Percentiles rank a stretch among this genome's conserved stretches.
Evolutionary conservation across 2,113 vertebrate species (phyloP).

Genomic region (Daphoenositta chrysoptera): DNA sequence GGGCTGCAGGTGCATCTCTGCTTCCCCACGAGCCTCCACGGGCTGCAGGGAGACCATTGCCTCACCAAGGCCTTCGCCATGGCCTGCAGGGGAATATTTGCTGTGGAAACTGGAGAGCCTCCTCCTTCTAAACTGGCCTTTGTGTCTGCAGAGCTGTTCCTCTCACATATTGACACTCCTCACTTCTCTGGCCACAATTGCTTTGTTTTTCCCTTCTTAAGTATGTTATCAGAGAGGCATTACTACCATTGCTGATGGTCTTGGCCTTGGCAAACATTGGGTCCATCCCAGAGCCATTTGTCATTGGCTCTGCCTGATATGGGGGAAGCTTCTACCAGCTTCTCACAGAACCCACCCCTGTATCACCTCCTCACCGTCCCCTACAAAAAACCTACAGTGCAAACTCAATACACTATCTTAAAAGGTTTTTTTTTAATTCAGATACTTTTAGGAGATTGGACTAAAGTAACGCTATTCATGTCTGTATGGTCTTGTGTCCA

Average conservation of each 20-base stretch:
- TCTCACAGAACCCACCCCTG: neutral
- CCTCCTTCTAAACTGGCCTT: neutral
- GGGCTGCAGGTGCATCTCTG: neutral
- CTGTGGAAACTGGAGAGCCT: neutral
- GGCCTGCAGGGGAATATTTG: neutral
- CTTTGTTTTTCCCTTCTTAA: neutral
- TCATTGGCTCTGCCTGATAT: neutral
- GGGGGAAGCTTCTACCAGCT: neutral
- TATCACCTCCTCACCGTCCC: accelerated
- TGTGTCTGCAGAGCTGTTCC: neutral
- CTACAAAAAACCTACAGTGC: too few relatives aligned
- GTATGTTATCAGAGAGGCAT: neutral
- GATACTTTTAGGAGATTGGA: neutral
- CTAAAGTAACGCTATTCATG: neutral
- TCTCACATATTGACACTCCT: neutral
- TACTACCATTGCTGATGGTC: accelerated
- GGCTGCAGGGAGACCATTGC: neutral
- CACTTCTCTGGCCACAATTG: neutral
- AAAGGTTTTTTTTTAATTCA: neutral
- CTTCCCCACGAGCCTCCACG: neutral
- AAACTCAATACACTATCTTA: neutral
- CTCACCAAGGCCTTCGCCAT: neutral
- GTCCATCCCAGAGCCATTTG: neutral
- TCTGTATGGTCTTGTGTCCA: neutral
- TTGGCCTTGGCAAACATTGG: neutral